Evolutionary conservation across 2,113 vertebrate genomes (phyloP).

Genomic region (Platichthys stellatus): DNA sequence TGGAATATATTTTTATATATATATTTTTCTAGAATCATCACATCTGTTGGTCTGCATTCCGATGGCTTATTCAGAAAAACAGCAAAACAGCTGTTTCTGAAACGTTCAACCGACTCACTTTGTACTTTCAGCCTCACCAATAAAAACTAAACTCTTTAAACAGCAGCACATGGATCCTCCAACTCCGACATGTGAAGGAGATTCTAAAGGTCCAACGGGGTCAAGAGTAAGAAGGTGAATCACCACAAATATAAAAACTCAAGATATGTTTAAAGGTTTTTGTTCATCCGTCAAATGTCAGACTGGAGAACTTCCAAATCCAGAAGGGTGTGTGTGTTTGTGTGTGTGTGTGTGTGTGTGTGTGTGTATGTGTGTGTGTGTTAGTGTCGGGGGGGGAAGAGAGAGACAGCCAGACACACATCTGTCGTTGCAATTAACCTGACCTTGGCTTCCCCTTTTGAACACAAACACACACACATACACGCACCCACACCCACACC

Average conservation of each 20-base stretch:
- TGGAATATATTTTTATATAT: too few species aligned
- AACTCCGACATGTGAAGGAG: neutral
- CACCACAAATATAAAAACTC: constrained; percentile 26
- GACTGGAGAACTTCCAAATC: constrained; percentile 29
- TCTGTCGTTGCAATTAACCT: constrained; percentile 77
- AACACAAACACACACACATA: constrained; percentile 32
- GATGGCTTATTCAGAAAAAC: neutral
- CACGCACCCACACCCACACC: constrained; percentile 29
- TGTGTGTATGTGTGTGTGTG: constrained; percentile 15
- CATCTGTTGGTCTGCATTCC: neutral
- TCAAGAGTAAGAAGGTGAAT: neutral
- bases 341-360: constrained; percentile 26
- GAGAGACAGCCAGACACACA: constrained; percentile 62
- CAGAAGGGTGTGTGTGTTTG: constrained; percentile 25
- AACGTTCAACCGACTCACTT: too few species aligned
- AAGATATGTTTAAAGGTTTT: constrained; percentile 23
- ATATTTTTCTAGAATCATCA: too few species aligned
- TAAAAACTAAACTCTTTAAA: neutral
- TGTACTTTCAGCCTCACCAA: neutral
- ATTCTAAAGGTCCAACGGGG: neutral
- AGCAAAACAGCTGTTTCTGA: neutral
- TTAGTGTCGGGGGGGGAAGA: neutral
- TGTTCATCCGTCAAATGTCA: constrained; percentile 48
- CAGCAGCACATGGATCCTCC: neutral
- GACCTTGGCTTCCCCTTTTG: constrained; percentile 76